Evolutionary conservation across 2,113 vertebrate genomes (phyloP).

Genomic region (Porphyrio hochstetteri): DNA sequence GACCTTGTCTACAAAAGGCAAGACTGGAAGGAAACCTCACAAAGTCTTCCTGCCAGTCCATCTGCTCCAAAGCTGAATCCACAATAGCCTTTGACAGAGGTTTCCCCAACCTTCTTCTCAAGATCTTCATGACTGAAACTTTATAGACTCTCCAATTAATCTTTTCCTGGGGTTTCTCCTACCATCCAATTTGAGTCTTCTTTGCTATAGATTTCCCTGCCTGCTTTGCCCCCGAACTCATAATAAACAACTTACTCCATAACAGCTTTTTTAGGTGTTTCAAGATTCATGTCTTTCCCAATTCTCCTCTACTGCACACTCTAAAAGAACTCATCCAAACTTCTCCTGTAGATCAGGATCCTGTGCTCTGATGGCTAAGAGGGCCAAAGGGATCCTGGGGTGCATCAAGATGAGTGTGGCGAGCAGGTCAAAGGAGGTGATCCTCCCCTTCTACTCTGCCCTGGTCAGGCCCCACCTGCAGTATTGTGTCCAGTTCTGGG

Average conservation of each 20-base stretch:
- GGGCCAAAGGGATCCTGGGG: no score
- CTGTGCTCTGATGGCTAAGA: no score
- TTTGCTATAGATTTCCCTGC: neutral
- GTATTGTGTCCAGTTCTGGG: no score
- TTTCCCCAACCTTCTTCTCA: neutral
- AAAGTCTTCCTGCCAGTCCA: neutral
- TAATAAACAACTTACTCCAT: neutral
- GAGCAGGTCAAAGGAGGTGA: no score
- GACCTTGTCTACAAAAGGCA: neutral
- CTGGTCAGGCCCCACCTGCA: no score
- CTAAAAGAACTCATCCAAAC: neutral
- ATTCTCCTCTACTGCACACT: neutral
- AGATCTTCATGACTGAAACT: neutral
- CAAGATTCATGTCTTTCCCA: neutral
- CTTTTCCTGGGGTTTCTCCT: neutral
- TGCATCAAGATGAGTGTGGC: no score
- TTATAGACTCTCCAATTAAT: neutral
- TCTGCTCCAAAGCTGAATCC: neutral
- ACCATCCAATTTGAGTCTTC: neutral
- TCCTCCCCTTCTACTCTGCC: no score
- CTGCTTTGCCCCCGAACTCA: neutral
- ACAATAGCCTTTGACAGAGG: neutral
- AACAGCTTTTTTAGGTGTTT: neutral
- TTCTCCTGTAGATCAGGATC: neutral
- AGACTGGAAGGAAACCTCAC: neutral